phyloP scores from a whole-genome alignment of 1,140 invertebrate genomes.

The Ectropis grisescens region DNA sequence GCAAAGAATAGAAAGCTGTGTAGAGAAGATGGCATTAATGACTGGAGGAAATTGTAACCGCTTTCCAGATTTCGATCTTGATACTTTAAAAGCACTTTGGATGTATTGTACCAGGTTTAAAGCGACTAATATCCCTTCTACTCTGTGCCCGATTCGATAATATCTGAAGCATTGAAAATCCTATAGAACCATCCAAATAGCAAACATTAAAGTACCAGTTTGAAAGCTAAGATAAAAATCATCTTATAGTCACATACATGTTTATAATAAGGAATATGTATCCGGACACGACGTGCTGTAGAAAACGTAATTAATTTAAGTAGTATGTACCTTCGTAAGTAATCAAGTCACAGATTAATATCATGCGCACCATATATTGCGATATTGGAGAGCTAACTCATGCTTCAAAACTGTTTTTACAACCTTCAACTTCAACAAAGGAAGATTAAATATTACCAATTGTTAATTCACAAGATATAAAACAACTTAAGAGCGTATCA shows the following conservation, averaged over 20 bases:
- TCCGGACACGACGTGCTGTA: slow-evolving; percentile 44
- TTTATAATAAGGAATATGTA: too few relatives aligned
- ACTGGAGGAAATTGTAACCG: slow-evolving; percentile 46
- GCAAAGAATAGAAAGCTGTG: slow-evolving; percentile 33
- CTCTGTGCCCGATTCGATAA: background rate
- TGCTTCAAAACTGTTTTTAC: background rate
- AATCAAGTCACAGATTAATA: too few relatives aligned
- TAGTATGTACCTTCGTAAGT: too few relatives aligned
- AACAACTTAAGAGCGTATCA: too few relatives aligned
- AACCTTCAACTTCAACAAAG: background rate
- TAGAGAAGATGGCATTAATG: slow-evolving; percentile 27
- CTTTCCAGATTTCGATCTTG: slow-evolving; percentile 8
- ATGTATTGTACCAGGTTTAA: too few relatives aligned
- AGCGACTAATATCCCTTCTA: too few relatives aligned
- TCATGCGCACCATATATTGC: too few relatives aligned
- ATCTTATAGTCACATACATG: too few relatives aligned
- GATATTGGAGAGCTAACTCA: background rate
- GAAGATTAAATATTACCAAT: background rate
- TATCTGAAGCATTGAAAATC: slow-evolving; percentile 4
- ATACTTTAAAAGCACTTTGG: slow-evolving; percentile 3
- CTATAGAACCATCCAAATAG: background rate
- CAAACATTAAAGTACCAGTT: background rate
- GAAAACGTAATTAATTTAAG: too few relatives aligned
- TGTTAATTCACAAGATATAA: background rate
- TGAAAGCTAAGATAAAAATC: background rate